These are phyloP conservation scores for Hermatobates lingyangjiaoensis DNA, from an alignment of 1,140 invertebrate genomes.

Conservation along the genomic window DNA sequence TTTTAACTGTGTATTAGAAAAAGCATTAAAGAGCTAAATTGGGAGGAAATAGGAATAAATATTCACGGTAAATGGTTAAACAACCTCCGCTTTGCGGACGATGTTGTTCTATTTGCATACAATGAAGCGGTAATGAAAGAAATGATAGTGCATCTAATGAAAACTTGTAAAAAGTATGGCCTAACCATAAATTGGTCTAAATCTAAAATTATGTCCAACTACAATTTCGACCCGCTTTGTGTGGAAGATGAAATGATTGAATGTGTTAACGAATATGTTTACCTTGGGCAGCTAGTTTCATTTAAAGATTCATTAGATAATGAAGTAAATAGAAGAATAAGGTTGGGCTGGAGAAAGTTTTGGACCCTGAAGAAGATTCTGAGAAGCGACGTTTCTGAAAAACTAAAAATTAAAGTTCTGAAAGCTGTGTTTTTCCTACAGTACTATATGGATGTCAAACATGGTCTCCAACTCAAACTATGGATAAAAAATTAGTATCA, in stretches of 20 bases:
- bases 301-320: background rate
- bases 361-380: background rate
- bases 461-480: background rate
- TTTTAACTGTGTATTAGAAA: slow-evolving; percentile 13
- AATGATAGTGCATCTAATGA: slow-evolving; percentile 4
- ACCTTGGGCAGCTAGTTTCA: background rate
- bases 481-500: background rate
- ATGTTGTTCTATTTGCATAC: slow-evolving; percentile 18
- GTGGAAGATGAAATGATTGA: slow-evolving; percentile 4
- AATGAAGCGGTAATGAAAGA: background rate
- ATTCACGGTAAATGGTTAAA: slow-evolving; percentile 13
- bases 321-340: slow-evolving; percentile 7
- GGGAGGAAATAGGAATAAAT: slow-evolving; percentile 14
- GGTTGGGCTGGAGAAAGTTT: slow-evolving; percentile 7
- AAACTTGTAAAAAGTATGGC: slow-evolving; percentile 2
- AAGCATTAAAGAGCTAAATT: slow-evolving; percentile 16
- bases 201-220: slow-evolving; percentile 8
- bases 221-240: background rate
- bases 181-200: slow-evolving; percentile 8
- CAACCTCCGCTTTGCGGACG: slow-evolving; percentile 22
- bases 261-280: slow-evolving; percentile 2
- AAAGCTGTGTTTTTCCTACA: background rate
- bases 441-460: background rate
- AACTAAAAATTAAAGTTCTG: background rate
- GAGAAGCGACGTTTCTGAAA: background rate